phyloP scores from a whole-genome alignment of 2,888 invertebrate species.

The Caenorhabditis macrosperma region DNA sequence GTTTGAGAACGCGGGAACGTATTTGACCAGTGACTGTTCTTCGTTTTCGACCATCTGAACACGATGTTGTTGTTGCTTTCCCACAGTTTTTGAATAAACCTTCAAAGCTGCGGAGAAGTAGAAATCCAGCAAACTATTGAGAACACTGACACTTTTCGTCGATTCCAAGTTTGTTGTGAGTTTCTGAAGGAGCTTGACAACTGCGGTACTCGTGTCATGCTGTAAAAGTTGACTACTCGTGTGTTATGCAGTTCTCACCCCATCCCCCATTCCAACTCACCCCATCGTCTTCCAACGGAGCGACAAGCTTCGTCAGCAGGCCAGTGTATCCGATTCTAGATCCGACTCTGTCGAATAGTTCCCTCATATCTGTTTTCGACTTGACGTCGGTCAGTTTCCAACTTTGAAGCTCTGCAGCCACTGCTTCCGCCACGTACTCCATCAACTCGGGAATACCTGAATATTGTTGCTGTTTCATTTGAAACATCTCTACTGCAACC shows the following conservation, averaged over 20 bases:
- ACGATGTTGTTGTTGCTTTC: not conserved
- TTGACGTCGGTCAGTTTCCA: constrained; percentile 46
- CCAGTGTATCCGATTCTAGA: constrained; percentile 36
- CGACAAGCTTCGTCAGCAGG: constrained; percentile 56
- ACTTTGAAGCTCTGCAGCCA: constrained; percentile 43
- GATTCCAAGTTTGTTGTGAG: constrained; percentile 56
- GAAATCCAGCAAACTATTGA: constrained; percentile 64
- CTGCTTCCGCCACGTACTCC: constrained; percentile 57
- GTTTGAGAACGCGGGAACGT: constrained; percentile 65
- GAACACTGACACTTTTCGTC: constrained; percentile 49
- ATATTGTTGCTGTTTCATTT: not conserved
- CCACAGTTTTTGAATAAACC: constrained; percentile 16
- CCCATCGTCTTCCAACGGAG: constrained; percentile 55
- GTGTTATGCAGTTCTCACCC: too few relatives aligned
- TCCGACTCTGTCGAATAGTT: constrained; percentile 58
- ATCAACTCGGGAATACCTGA: constrained; percentile 62
- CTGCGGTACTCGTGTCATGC: constrained; percentile 15
- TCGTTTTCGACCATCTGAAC: constrained; percentile 53
- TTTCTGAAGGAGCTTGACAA: constrained; percentile 59
- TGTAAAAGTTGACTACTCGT: constrained; percentile 7
- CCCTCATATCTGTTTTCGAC: constrained; percentile 45
- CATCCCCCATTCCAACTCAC: too few relatives aligned
- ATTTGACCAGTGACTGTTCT: constrained; percentile 51
- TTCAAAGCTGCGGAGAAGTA: constrained; percentile 63
- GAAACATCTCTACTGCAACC: constrained; percentile 57